Evolutionary conservation across 2,888 invertebrate species (phyloP).

Genomic region (Dioctria linearis): DNA sequence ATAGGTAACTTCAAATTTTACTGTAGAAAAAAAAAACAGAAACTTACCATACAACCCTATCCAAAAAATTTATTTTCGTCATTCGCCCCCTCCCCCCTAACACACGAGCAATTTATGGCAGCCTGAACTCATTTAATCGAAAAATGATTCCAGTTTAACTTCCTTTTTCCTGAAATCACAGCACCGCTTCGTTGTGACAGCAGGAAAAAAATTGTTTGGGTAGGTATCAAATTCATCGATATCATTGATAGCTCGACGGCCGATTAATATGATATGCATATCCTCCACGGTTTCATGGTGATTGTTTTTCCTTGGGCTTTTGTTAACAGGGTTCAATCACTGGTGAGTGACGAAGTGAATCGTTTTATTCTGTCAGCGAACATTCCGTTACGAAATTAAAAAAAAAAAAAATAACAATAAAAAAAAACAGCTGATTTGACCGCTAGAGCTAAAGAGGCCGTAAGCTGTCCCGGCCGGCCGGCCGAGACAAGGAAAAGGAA

Average conservation of each 20-base stretch:
- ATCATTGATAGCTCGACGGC: constrained; percentile 56
- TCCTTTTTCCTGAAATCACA: constrained; percentile 54
- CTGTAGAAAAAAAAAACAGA: not conserved
- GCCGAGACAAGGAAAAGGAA: not conserved
- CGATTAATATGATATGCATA: constrained; percentile 56
- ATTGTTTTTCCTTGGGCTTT: constrained; percentile 20
- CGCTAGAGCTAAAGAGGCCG: constrained; percentile 7
- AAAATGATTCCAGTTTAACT: constrained; percentile 48
- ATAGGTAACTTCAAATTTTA: not conserved
- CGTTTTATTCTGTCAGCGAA: constrained; percentile 37
- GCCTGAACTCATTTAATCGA: not conserved
- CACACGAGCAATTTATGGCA: not conserved
- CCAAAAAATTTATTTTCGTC: not conserved
- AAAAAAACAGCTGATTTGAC: constrained; percentile 14
- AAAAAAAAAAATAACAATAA: too few species aligned
- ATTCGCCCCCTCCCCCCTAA: not conserved
- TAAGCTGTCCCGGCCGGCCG: constrained; percentile 16
- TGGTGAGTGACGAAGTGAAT: constrained; percentile 45
- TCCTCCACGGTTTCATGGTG: constrained; percentile 53
- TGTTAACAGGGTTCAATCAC: constrained; percentile 49
- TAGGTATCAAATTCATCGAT: constrained; percentile 54
- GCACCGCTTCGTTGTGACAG: not conserved
- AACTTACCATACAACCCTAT: not conserved
- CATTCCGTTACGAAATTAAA: constrained; percentile 29
- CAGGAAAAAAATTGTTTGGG: constrained; percentile 53